These are phyloP conservation scores for Rousettus madagascariensis DNA, from an alignment of 2,797 vertebrate genomes.

Conservation along the genomic window DNA sequence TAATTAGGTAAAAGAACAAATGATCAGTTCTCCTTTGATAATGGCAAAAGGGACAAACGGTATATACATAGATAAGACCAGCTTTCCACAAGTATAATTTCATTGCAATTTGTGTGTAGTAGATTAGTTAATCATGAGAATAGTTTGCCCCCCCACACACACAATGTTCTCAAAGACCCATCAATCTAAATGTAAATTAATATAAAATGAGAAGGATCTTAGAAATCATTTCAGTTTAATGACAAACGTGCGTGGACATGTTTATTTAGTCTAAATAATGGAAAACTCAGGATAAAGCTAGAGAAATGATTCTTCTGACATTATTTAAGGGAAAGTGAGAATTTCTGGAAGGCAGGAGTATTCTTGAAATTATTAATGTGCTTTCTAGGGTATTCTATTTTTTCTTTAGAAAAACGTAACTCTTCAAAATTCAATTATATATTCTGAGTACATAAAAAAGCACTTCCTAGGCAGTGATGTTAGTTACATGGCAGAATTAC, in stretches of 20 bases:
- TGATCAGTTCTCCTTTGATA: neutral
- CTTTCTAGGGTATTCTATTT: neutral
- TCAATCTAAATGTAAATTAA: conserved; percentile 45
- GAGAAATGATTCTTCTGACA: neutral
- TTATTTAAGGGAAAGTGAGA: neutral
- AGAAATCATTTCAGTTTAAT: neutral
- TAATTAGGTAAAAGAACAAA: neutral
- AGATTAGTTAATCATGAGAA: neutral
- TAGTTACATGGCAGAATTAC: neutral
- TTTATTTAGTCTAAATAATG: neutral
- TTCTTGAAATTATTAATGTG: neutral
- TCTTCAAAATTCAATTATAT: neutral
- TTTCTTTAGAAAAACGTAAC: neutral
- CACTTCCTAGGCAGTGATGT: neutral
- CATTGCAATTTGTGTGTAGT: neutral
- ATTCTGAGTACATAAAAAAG: neutral
- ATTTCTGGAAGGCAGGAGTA: neutral
- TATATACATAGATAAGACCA: neutral
- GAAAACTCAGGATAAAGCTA: neutral
- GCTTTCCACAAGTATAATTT: neutral
- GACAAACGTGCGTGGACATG: neutral
- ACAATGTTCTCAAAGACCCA: neutral
- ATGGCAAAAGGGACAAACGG: neutral
- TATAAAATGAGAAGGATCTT: neutral
- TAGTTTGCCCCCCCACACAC: neutral